Conservation (phyloP, 2,113 vertebrate species). For the Anoplopoma fimbria region DNA sequence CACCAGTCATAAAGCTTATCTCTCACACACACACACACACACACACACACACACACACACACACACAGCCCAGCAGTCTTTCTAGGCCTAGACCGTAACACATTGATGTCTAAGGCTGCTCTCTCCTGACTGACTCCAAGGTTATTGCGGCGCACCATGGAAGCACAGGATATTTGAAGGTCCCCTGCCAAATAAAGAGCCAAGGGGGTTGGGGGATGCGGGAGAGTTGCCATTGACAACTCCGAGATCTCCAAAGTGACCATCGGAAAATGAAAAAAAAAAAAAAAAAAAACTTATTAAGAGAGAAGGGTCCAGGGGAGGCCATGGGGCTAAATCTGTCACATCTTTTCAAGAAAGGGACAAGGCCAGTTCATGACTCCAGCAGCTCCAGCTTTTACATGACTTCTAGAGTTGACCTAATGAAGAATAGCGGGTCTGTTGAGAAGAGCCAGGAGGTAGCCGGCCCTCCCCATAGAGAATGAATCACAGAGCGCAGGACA, state of each 20-base stretch:
- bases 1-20: slow-evolving; percentile 75
- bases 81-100: slow-evolving; percentile 55
- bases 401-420: slow-evolving; percentile 48
- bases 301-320: slow-evolving; percentile 46
- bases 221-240: slow-evolving; percentile 74
- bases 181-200: slow-evolving; percentile 68
- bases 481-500: slow-evolving; percentile 70
- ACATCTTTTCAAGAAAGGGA: slow-evolving; percentile 55
- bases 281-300: slow-evolving; percentile 68
- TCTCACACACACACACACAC: slow-evolving; percentile 28
- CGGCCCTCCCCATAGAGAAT: slow-evolving; percentile 23
- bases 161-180: slow-evolving; percentile 78
- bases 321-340: slow-evolving; percentile 72
- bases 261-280: slow-evolving; percentile 63
- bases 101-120: slow-evolving; percentile 67
- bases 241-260: slow-evolving; percentile 63
- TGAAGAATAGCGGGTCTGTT: slow-evolving; percentile 62
- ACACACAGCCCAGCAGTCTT: slow-evolving; percentile 37
- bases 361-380: slow-evolving; percentile 49
- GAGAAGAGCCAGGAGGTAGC: slow-evolving; percentile 36
- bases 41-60: slow-evolving; percentile 38
- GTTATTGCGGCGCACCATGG: slow-evolving; percentile 75
- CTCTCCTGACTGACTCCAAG: slow-evolving; percentile 58
- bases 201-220: slow-evolving; percentile 8
- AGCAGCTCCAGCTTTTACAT: slow-evolving; percentile 31